Evolutionary conservation across 1,140 invertebrate genomes (phyloP).

Genomic region (Luehdorfia chinensis): DNA sequence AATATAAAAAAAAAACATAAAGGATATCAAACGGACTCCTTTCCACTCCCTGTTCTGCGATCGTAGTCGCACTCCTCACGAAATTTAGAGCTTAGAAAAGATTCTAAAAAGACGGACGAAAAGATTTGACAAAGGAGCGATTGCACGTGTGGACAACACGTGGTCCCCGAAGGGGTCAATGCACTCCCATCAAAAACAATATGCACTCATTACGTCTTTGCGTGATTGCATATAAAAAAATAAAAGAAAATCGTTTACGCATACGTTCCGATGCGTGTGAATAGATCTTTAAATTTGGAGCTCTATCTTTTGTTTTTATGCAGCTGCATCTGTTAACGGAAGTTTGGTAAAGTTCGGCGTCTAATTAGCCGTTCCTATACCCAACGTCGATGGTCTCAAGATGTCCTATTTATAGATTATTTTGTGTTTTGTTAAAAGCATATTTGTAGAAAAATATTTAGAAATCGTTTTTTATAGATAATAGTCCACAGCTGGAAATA

Average conservation of each 20-base stretch:
- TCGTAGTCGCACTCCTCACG: constrained; percentile 46
- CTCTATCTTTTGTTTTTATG: constrained; percentile 43
- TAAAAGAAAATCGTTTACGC: constrained; percentile 15
- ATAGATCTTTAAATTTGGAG: constrained; percentile 29
- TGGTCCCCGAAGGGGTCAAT: constrained; percentile 41
- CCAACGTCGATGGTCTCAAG: too few relatives aligned
- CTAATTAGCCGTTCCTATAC: too few relatives aligned
- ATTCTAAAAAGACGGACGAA: constrained; percentile 41
- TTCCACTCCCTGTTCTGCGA: constrained; percentile 18
- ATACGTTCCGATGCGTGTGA: constrained; percentile 13
- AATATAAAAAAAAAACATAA: too few relatives aligned
- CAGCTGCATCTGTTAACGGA: constrained; percentile 37
- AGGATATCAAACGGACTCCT: too few relatives aligned
- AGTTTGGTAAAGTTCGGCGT: too few relatives aligned
- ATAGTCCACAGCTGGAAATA: too few relatives aligned
- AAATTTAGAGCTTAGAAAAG: constrained; percentile 55
- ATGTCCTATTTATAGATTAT: too few relatives aligned
- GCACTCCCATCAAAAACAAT: constrained; percentile 42
- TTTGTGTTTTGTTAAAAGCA: too few relatives aligned
- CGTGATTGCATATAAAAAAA: constrained; percentile 37
- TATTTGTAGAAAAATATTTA: too few relatives aligned
- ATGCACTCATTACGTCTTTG: constrained; percentile 36
- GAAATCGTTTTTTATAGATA: too few relatives aligned
- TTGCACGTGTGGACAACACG: constrained; percentile 59
- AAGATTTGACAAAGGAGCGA: constrained; percentile 46